Evolutionary conservation across 2,113 vertebrate species (phyloP), one percentile per base, ranked within the genome.

Genomic region (Apteryx mantelli): DNA sequence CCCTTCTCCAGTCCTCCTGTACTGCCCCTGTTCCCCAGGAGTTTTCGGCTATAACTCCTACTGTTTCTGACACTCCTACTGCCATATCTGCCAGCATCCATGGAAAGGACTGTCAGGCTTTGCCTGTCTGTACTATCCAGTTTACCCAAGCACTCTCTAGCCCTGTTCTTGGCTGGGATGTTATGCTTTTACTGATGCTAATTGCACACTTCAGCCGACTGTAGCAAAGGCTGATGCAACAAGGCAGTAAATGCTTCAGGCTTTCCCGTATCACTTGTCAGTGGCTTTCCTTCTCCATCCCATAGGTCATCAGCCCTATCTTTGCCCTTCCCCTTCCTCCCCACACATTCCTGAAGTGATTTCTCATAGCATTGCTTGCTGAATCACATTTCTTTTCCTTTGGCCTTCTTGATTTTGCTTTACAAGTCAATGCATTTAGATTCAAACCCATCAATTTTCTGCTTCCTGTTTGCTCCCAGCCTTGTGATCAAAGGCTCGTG

Each of bases 41-140:
- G 26, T 55, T 60, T 73, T 40, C 1, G 4, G 50, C 58, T 48
- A 13, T 11, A 32, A 50, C 7, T 4, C 22, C 17, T 70, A 15
- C 70, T 24, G 22, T 28, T 63, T 26, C 1, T 0, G 24, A 50
- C 6, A 74, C 36, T 85, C 56, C 76, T 52, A 40, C 55, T 60
- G 13, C 26, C 28, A 21, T 8, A n/a, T 34, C 70, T 86, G 40
- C 44, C 60, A 46, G 11, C 34, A 6, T 15, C 48, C 1, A 2
- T 17, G 26, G 7, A 34, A 34, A 52, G n/a, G 48, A 30, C 73
- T 40, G 36, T 36, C 64, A 50, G 34, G 26, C 58, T 36, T 18
- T 68, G 4, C 58, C 85, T 52, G 40, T 56, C 40, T 38, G 28
- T 0, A 0, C 63, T 2, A 0, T 58, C 58, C 1, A 0, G 20